Conservation (phyloP, 1,140 invertebrate genomes). For the Drosophila ananassae region DNA sequence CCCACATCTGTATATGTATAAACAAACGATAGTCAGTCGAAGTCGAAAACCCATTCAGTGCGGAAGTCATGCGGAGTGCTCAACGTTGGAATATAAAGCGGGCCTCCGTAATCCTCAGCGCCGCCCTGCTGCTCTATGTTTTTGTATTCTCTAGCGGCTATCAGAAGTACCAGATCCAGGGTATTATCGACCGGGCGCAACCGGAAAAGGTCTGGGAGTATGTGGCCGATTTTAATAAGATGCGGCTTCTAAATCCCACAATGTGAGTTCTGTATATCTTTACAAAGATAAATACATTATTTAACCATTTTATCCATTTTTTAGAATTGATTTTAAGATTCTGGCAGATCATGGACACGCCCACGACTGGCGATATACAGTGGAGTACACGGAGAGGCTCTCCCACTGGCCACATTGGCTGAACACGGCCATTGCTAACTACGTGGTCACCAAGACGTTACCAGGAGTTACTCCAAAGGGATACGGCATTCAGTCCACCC, state of each 20-base stretch:
- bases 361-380: slow-evolving; percentile 89
- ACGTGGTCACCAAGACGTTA: slow-evolving; percentile 85
- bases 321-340: slow-evolving; percentile 87
- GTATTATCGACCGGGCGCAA: slow-evolving; percentile 85
- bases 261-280: slow-evolving; percentile 86
- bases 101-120: slow-evolving; percentile 42
- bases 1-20: slow-evolving; percentile 23
- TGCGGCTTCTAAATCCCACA: slow-evolving; percentile 89
- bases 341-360: slow-evolving; percentile 87
- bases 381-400: slow-evolving; percentile 87
- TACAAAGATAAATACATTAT: background rate
- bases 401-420: slow-evolving; percentile 87
- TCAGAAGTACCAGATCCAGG: slow-evolving; percentile 82
- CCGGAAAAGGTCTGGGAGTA: slow-evolving; percentile 89
- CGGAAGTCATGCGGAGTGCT: slow-evolving; percentile 49
- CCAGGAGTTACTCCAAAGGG: slow-evolving; percentile 73
- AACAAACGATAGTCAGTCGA: slow-evolving; percentile 35
- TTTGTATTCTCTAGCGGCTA: slow-evolving; percentile 73
- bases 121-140: slow-evolving; percentile 55
- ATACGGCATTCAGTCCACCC: slow-evolving; percentile 87
- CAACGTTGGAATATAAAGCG: slow-evolving; percentile 74
- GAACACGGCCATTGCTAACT: slow-evolving; percentile 86
- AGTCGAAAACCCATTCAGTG: slow-evolving; percentile 12
- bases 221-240: slow-evolving; percentile 90
- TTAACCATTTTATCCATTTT: slow-evolving; percentile 28